Base-by-base conservation (phyloP, 2,113 vertebrate species). In the Emberiza fucata region DNA sequence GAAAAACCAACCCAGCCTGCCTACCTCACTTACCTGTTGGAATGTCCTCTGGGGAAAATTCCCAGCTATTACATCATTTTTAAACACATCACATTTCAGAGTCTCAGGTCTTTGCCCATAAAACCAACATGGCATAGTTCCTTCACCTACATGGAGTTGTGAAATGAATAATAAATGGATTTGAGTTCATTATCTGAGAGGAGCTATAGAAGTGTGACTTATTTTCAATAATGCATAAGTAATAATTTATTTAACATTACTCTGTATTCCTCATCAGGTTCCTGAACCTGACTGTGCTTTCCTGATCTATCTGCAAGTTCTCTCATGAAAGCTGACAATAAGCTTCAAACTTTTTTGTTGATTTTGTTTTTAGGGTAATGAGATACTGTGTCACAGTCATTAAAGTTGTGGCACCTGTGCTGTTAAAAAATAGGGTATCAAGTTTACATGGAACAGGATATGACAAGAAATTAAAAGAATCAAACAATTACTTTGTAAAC, bases 231-330 rank as follows among this genome's bases (percentile, higher is more conserved):
- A 96, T 94, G 77, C 42, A 96, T 77, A 90, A 68, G 53, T 48
- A 90, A 92, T 97, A 88, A 94, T 93, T 97, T 96, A 97, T 95
- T 96, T 93, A 97, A 69, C 88, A 86, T 94, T 88, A 75, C 51
- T 83, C 72, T 78, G 31, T 93, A 92, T 77, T 95, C 64, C 53
- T 95, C 68, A 56, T 90, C 64, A 60, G 57, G 85, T 75, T 94
- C 86, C 82, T 69, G 64, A 88, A 75, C 72, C 61, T 88, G 66
- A 53, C 65, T 70, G 40, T 22, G 24, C 42, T 86, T 88, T 57
- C n/a, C 69, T 86, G 56, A 64, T 95, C 78, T 78, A 53, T 61
- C 64, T 88, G 71, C 57, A 88, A 72, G 29, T 54, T 76, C 40
- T 88, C 40, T 81, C 16, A 15, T 45, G n/a, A 60, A 81, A 88